phyloP scores from a whole-genome alignment of 2,113 vertebrate species.

The Mus pahari region DNA sequence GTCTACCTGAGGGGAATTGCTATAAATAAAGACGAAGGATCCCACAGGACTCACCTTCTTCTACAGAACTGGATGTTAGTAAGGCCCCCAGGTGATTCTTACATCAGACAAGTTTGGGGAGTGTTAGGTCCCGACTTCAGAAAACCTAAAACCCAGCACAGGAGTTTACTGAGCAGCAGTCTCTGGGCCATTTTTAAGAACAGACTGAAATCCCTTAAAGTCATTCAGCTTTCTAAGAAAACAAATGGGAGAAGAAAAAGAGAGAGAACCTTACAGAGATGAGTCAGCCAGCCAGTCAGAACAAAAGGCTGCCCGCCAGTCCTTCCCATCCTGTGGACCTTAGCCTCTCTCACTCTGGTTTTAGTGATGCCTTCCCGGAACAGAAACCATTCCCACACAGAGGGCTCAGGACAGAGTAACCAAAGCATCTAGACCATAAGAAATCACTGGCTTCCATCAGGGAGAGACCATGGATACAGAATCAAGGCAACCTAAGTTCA shows the following conservation, averaged over 20 bases:
- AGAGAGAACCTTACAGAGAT: neutral
- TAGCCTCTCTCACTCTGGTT: neutral
- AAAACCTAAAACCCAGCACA: constrained; percentile 26
- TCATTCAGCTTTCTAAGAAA: constrained; percentile 43
- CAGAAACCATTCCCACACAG: constrained; percentile 40
- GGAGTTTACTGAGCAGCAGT: neutral
- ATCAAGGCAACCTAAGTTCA: constrained; percentile 46
- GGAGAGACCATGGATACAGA: constrained; percentile 44
- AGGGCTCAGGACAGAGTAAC: constrained; percentile 11
- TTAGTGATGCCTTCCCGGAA: neutral
- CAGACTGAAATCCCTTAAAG: constrained; percentile 10
- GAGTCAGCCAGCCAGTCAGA: neutral
- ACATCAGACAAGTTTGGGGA: neutral
- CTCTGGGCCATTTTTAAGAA: constrained; percentile 39
- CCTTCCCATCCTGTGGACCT: neutral
- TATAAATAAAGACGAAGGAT: neutral
- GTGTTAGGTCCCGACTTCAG: constrained; percentile 34
- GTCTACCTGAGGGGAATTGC: neutral
- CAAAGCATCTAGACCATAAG: neutral
- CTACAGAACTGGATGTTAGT: constrained; percentile 55
- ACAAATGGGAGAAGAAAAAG: neutral
- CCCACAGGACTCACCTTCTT: neutral
- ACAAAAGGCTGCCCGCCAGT: neutral
- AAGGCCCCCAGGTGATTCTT: neutral
- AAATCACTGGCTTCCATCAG: constrained; percentile 35